Evolutionary conservation across 2,113 vertebrate species (phyloP).

Genomic region (Hiodon alosoides): DNA sequence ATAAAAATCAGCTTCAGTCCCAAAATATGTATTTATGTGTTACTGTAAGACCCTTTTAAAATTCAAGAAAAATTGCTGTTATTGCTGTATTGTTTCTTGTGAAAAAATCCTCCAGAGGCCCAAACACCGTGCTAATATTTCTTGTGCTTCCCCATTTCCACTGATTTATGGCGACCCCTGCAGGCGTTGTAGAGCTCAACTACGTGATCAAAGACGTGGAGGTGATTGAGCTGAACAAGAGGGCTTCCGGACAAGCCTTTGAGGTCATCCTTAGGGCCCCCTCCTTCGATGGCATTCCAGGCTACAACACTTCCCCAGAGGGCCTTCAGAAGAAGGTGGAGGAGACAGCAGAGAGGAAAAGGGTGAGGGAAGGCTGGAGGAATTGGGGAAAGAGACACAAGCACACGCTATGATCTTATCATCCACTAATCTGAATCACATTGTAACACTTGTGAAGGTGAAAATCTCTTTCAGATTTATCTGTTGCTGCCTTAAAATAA

Average conservation of each 20-base stretch:
- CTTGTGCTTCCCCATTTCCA: background rate
- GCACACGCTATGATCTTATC: background rate
- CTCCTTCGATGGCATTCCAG: conserved; percentile 77
- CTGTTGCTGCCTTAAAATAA: too few relatives aligned
- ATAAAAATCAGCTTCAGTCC: background rate
- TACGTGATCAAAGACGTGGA: conserved; percentile 93
- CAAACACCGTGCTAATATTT: background rate
- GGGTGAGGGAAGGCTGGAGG: conserved; percentile 58
- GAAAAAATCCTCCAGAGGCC: background rate
- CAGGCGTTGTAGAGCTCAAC: conserved; percentile 85
- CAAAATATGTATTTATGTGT: background rate
- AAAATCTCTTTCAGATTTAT: too few relatives aligned
- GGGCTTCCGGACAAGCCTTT: conserved; percentile 86
- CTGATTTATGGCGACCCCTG: background rate
- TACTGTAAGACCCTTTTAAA: background rate
- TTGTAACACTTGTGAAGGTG: too few relatives aligned
- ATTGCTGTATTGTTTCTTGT: background rate
- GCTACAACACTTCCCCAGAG: conserved; percentile 81
- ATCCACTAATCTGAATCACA: background rate
- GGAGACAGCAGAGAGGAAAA: conserved; percentile 80
- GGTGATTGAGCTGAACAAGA: conserved; percentile 89
- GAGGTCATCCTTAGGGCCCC: conserved; percentile 94
- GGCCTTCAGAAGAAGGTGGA: conserved; percentile 93
- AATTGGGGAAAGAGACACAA: background rate
- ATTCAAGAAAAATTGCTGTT: background rate